A percentile compares a stretch with the other conserved stretches of the same genome.
Evolutionary conservation across 64 coral and sea anemone species (phyloP).

Genomic region (Actinia equina): DNA sequence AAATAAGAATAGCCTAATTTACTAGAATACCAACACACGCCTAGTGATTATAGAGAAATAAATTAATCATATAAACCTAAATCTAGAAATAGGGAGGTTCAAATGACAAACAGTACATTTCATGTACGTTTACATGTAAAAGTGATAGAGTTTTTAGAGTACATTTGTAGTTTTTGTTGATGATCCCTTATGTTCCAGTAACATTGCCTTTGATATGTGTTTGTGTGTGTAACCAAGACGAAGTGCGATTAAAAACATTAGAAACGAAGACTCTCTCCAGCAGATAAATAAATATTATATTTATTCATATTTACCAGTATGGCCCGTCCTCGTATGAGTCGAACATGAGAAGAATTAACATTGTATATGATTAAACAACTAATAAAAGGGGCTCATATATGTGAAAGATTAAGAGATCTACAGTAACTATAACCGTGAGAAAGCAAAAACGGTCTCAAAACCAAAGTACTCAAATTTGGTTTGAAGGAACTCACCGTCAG

Average conservation of each 20-base stretch:
- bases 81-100: neutral
- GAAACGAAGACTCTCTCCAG: neutral
- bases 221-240: neutral
- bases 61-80: conserved; percentile 2
- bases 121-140: neutral
- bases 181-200: neutral
- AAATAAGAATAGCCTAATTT: neutral
- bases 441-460: conserved; percentile 13
- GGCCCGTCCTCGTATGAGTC: neutral
- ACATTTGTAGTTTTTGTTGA: neutral
- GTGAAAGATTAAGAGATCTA: neutral
- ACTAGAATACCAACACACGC: neutral
- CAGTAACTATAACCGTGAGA: neutral
- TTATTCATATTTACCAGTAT: neutral
- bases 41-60: neutral
- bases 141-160: neutral
- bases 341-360: neutral
- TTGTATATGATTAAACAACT: neutral
- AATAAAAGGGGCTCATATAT: neutral
- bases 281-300: neutral
- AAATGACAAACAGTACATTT: neutral
- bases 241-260: neutral
- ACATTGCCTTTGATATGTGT: neutral
- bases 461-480: neutral
- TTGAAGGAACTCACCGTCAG: conserved; percentile 52